Conservation (phyloP, 2,888 invertebrate genomes). For the Sussaba pulchella region DNA sequence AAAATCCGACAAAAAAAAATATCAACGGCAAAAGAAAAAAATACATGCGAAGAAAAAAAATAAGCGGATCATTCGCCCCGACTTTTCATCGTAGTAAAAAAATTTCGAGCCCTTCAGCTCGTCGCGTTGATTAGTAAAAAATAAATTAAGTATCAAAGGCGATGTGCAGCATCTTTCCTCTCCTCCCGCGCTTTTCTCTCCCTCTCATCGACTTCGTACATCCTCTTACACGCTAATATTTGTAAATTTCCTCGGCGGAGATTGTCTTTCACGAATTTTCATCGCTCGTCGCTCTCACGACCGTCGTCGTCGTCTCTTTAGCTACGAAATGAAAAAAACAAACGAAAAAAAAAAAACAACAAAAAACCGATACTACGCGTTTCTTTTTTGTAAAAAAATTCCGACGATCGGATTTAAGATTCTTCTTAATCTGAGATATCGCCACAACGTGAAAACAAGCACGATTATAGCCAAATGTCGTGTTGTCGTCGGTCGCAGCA, state of each 20-base stretch:
- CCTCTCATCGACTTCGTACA: background rate
- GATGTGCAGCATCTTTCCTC: slow-evolving; percentile 14
- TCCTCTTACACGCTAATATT: slow-evolving; percentile 35
- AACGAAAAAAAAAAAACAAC: too few species aligned
- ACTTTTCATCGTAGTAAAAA: background rate
- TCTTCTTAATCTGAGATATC: slow-evolving; percentile 67
- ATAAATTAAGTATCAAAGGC: slow-evolving; percentile 48
- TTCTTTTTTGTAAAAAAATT: slow-evolving; percentile 49
- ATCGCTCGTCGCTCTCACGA: background rate
- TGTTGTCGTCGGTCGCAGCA: slow-evolving; percentile 69
- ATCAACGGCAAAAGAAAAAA: background rate
- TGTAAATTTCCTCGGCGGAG: slow-evolving; percentile 43
- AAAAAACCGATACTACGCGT: slow-evolving; percentile 27
- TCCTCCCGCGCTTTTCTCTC: background rate
- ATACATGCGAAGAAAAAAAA: slow-evolving; percentile 29
- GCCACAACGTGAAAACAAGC: slow-evolving; percentile 67
- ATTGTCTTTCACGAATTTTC: slow-evolving; percentile 29
- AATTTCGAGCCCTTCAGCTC: background rate
- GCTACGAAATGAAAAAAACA: background rate
- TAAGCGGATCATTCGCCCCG: slow-evolving; percentile 6
- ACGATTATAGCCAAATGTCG: slow-evolving; percentile 69
- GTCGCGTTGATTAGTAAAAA: slow-evolving; percentile 49
- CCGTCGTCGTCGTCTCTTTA: background rate
- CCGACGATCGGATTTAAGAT: slow-evolving; percentile 46
- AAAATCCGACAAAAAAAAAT: slow-evolving; percentile 6